Evolutionary conservation across 2,113 vertebrate genomes (phyloP), one percentile per base, ranked within the genome.

Genomic region (Pseudolaguvia tuberculata): DNA sequence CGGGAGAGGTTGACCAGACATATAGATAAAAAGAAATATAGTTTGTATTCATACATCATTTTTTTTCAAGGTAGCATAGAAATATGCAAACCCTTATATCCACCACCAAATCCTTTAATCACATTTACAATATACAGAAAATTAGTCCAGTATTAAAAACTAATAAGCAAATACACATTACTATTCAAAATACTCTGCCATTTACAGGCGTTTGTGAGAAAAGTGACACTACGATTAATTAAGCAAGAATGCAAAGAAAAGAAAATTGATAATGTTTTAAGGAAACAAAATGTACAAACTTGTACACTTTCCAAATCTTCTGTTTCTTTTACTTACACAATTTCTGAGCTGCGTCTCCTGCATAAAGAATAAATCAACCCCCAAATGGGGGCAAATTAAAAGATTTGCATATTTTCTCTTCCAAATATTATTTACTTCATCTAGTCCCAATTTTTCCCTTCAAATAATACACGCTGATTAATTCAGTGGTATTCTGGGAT

Each of bases 301-400:
- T 83, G 77, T 83, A 79, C 76, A 55, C 62, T 75, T 21, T 47
- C 58, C 79, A 29, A 59, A 85, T 84, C 79, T 80, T 84, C 76
- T 12, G 18, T 85, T 81, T 83, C 63, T 84, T 83, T 83, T 82
- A 25, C 78, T 70, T 82, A 59, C 70, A 50, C 71, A n/a, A n/a
- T 84, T 75, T 76, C 79, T 50, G 74, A 84, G 80, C 85, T 84
- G 84, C 78, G 62, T 62, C 87, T 85, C 84, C 83, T 72, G 87
- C 74, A 81, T 85, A 70, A 81, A 79, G 77, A 62, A 76, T 52
- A 81, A 81, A 80, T 45, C 66, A 31, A 50, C 61, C 66, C 52
- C 29, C 71, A 23, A 62, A 75, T 67, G 15, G 13, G 47, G 50
- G 42, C 8, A 55, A 58, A 25, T 75, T 61, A 65, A 61, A 67